These are phyloP conservation scores for Ormyrus labotus DNA, from an alignment of 2,888 invertebrate species.

Conservation along the genomic window DNA sequence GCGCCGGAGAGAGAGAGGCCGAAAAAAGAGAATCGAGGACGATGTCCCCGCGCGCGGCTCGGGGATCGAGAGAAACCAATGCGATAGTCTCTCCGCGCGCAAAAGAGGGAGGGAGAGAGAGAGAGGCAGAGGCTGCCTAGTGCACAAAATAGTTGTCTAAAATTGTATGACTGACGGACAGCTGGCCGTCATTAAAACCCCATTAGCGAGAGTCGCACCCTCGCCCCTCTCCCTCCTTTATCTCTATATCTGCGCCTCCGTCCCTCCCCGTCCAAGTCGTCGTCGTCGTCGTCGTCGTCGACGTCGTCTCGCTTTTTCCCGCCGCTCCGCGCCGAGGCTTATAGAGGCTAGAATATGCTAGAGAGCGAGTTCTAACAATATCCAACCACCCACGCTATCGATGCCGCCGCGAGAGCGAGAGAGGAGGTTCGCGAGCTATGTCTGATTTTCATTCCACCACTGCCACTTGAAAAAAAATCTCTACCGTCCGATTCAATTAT, in stretches of 20 bases:
- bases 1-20: background rate
- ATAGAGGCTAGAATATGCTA: background rate
- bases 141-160: slow-evolving; percentile 63
- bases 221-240: background rate
- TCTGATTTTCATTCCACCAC: no score
- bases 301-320: background rate
- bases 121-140: slow-evolving; percentile 65
- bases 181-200: slow-evolving; percentile 70
- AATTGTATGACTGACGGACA: slow-evolving; percentile 72
- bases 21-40: slow-evolving; percentile 5
- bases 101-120: slow-evolving; percentile 46
- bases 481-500: no score
- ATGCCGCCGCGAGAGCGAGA: background rate
- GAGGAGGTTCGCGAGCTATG: no score
- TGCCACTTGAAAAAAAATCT: no score
- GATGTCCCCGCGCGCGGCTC: background rate
- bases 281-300: background rate
- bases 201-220: slow-evolving; percentile 41
- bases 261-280: background rate
- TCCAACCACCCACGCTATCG: slow-evolving; percentile 36
- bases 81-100: slow-evolving; percentile 5
- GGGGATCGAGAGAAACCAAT: slow-evolving; percentile 46
- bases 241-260: background rate
- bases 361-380: slow-evolving; percentile 39
- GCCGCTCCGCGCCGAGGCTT: background rate